These are phyloP conservation scores for Apomyelois bistriatella DNA, from an alignment of 2,888 invertebrate genomes.

Conservation along the genomic window DNA sequence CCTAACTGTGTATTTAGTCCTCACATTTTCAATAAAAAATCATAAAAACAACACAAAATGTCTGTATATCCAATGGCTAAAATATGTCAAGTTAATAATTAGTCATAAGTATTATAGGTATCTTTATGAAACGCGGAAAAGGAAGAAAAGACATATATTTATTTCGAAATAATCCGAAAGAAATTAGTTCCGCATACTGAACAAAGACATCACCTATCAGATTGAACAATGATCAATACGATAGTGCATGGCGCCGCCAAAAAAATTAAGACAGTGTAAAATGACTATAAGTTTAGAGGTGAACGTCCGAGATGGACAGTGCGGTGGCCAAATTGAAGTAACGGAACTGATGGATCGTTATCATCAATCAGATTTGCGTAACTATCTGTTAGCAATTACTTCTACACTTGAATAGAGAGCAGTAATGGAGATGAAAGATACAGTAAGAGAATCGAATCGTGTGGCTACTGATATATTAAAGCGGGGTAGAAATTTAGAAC, in stretches of 20 bases:
- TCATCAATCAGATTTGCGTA: constrained; percentile 78
- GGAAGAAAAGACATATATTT: too few species aligned
- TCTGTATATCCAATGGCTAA: too few species aligned
- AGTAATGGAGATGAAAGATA: constrained; percentile 24
- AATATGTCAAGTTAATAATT: too few species aligned
- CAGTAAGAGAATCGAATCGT: not conserved
- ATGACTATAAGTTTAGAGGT: constrained; percentile 50
- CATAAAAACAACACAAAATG: too few species aligned
- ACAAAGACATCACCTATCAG: constrained; percentile 29
- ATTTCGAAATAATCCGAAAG: constrained; percentile 11
- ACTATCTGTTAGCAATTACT: constrained; percentile 73
- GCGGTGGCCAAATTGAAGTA: constrained; percentile 74
- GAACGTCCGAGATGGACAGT: constrained; percentile 58
- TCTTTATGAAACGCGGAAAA: too few species aligned
- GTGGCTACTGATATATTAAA: too few species aligned
- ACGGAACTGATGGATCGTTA: constrained; percentile 67
- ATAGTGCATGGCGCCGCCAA: constrained; percentile 18
- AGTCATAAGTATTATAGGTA: too few species aligned
- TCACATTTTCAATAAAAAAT: too few species aligned
- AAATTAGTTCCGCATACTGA: constrained; percentile 39
- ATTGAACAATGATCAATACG: constrained; percentile 17
- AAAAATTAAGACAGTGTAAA: constrained; percentile 25
- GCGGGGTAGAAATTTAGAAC: too few species aligned
- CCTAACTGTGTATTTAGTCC: too few species aligned
- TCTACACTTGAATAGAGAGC: constrained; percentile 40